Evolutionary conservation across 2,888 invertebrate genomes (phyloP).

Genomic region (Stenotaenia linearis): DNA sequence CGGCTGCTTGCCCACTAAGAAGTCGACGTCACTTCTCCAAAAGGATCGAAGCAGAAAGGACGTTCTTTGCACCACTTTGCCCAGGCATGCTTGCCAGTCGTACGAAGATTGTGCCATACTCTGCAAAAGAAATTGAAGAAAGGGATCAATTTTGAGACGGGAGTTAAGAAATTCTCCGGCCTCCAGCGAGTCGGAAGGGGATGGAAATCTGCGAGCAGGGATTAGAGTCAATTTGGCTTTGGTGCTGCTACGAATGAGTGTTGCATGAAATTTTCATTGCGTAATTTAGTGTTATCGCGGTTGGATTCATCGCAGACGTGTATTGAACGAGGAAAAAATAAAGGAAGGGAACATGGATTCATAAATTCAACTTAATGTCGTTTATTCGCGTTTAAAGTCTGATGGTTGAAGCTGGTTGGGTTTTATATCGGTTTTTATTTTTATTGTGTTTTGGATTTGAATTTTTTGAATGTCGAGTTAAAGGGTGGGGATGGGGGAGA

Average conservation of each 20-base stretch:
- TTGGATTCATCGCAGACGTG: neutral
- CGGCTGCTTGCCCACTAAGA: conserved; percentile 71
- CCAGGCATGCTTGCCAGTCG: conserved; percentile 36
- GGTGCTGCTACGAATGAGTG: neutral
- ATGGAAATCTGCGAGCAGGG: conserved; percentile 1
- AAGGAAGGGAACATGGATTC: neutral
- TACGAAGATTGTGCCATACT: conserved; percentile 28
- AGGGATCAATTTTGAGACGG: conserved; percentile 4
- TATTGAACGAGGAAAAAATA: neutral
- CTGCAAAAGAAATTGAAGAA: neutral
- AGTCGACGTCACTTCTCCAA: conserved; percentile 77
- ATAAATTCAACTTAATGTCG: neutral
- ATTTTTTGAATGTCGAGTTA: no score
- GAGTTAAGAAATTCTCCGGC: neutral
- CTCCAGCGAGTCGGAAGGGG: neutral
- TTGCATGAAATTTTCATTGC: conserved; percentile 9
- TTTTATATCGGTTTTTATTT: neutral
- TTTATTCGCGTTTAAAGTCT: neutral
- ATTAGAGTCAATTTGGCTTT: conserved; percentile 4
- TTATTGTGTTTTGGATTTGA: neutral
- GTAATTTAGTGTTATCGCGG: neutral
- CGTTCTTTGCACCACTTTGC: conserved; percentile 34
- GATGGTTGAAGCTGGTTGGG: neutral
- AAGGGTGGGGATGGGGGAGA: no score
- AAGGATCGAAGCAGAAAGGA: conserved; percentile 61